Base-by-base conservation (phyloP, 2,113 vertebrate species). In the Prionailurus bengalensis region DNA sequence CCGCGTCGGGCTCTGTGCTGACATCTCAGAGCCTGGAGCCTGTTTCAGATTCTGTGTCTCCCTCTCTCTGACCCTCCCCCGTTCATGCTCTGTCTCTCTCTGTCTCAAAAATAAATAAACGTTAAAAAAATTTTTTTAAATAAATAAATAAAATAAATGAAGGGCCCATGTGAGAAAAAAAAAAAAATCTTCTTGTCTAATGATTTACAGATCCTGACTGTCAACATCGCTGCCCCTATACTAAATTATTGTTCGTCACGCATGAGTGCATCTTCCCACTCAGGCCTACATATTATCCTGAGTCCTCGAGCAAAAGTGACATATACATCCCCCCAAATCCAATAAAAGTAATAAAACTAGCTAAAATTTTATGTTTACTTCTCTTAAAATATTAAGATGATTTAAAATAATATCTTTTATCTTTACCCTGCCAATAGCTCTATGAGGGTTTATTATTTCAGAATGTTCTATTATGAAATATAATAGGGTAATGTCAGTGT, bases 401-500 rank as follows among this genome's bases (percentile, higher is more conserved):
- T 17, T 83, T 10, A 71, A 90, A 81, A 81, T 48, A 36, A 45
- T 42, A 21, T 21, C 0, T 3, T 73, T 73, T 78, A 79, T 11
- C 17, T 92, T 1, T 74, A 58, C 0, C 14, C 2, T 53, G 9
- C 7, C 65, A 97, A 53, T 42, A 70, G 70, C 58, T 79, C 16
- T 65, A 73, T 39, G 70, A 83, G 84, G 4, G 31, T 63, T 81
- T 96, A 53, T 88, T 92, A 66, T 51, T 93, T 81, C 73, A 89
- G 16, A 76, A 55, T 65, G 12, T 65, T 81, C 21, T 76, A 58
- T 80, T 82, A 63, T 7, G 65, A 89, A 66, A 4, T 70, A 29
- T n/a, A 51, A 83, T 17, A 81, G 42, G 31, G 7, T 17, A 45
- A 66, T 58, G 3, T 29, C 58, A 33, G 58, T 58, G 17, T 33